phyloP scores from a whole-genome alignment of 1,140 invertebrate species.

The Drosophila cardini region DNA sequence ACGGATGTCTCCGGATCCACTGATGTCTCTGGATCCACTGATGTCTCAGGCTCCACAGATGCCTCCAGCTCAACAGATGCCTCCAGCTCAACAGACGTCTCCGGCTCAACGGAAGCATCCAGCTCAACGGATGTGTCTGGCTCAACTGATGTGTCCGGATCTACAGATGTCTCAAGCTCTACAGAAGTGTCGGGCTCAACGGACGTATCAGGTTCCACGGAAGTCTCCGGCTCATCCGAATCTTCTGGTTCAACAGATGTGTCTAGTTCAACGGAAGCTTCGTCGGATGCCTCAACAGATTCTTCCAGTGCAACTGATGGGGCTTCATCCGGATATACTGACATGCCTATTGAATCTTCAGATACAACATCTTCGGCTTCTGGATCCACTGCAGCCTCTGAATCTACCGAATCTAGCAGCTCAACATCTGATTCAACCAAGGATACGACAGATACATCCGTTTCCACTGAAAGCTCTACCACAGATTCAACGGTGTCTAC shows the following conservation, averaged over 20 bases:
- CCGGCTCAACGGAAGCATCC: constrained; percentile 40
- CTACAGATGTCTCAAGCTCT: constrained; percentile 28
- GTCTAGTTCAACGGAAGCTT: constrained; percentile 37
- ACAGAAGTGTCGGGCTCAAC: constrained; percentile 40
- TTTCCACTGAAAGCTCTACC: constrained; percentile 43
- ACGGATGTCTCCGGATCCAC: constrained; percentile 38
- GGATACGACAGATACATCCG: constrained; percentile 34
- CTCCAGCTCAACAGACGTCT: constrained; percentile 38
- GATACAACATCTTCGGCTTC: constrained; percentile 51
- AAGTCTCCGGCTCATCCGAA: too few species aligned
- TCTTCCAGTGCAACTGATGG: too few species aligned
- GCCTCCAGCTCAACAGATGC: constrained; percentile 13
- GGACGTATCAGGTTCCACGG: constrained; percentile 37
- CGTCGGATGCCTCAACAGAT: constrained; percentile 27
- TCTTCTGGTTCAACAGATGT: constrained; percentile 43
- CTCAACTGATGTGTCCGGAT: constrained; percentile 31
- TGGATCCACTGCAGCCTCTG: constrained; percentile 32
- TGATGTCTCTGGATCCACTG: constrained; percentile 53
- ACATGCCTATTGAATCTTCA: constrained; percentile 13
- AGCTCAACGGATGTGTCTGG: constrained; percentile 34
- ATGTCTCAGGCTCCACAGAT: constrained; percentile 33
- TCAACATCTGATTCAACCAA: constrained; percentile 40
- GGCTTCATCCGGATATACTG: constrained; percentile 33
- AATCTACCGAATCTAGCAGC: constrained; percentile 25
- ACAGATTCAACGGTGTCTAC: constrained; percentile 53